Percentiles rank a stretch among this genome's conserved stretches.
These are phyloP conservation scores for Tromatobia lineatoria DNA, from an alignment of 2,888 invertebrate species.

Conservation along the genomic window DNA sequence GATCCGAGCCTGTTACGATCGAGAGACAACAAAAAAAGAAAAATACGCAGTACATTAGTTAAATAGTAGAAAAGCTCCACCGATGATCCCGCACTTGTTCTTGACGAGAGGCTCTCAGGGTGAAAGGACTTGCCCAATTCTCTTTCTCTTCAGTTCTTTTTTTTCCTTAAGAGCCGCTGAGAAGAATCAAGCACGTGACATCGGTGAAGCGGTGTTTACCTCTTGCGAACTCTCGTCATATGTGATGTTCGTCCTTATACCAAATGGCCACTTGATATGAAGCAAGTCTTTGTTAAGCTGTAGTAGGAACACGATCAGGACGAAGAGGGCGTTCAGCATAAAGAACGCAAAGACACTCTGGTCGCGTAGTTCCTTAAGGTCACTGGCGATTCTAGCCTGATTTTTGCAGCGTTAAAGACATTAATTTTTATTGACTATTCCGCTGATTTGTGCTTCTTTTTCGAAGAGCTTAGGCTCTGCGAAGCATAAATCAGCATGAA, in stretches of 20 bases:
- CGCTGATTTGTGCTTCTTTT: slow-evolving; percentile 28
- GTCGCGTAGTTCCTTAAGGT: slow-evolving; percentile 97
- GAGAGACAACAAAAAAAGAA: slow-evolving; percentile 85
- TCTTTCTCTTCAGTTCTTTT: neutral
- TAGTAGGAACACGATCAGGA: slow-evolving; percentile 98
- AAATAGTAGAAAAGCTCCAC: slow-evolving; percentile 78
- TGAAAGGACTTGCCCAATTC: neutral
- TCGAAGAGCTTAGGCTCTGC: neutral
- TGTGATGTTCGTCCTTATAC: slow-evolving; percentile 97
- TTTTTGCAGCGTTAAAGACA: slow-evolving; percentile 71
- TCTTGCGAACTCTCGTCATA: slow-evolving; percentile 96
- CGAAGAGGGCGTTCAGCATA: slow-evolving; percentile 99
- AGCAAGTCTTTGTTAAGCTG: slow-evolving; percentile 99
- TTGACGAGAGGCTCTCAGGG: slow-evolving; percentile 40
- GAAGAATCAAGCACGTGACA: slow-evolving; percentile 66
- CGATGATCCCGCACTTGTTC: slow-evolving; percentile 66
- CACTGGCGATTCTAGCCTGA: slow-evolving; percentile 96
- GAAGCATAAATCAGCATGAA: slow-evolving; percentile 7
- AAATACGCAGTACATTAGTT: slow-evolving; percentile 79
- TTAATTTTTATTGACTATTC: slow-evolving; percentile 48
- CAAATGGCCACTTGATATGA: slow-evolving; percentile 98
- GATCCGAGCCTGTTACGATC: slow-evolving; percentile 92
- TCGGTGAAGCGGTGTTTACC: slow-evolving; percentile 88
- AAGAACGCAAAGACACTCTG: slow-evolving; percentile 98
- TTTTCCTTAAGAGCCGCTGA: slow-evolving; percentile 14